Evolutionary conservation across 2,113 vertebrate genomes (phyloP), one percentile per base, ranked within the genome.

Genomic region (Stegastes partitus): DNA sequence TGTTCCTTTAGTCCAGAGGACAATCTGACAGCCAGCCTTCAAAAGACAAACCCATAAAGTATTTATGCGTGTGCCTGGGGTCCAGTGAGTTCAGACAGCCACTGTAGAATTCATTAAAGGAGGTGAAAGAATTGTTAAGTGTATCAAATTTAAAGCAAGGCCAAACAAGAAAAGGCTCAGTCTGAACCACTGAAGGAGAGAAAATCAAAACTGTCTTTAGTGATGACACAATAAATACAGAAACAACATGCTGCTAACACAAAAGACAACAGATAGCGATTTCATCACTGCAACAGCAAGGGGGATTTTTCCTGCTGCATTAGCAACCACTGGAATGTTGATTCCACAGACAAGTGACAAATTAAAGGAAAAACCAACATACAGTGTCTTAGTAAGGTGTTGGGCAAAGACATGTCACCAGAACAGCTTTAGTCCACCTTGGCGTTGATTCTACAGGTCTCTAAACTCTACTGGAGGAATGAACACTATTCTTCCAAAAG

Each of bases 21-120:
- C 92, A 93, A 91, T 93, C 87, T 93, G 91, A 94, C 87, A 92
- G 87, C 75, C 81, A 90, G 88, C 89, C 89, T 94, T 94, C 93
- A 94, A 92, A 93, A 93, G 91, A 93, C 89, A 92, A 88, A 88
- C 87, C 91, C 86, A 94, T 93, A 80, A 92, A 94, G 86, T 90
- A 93, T 94, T 93, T 88, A 94, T 93, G 81, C 79, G 37, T 81
- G 79, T 68, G 93, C 91, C 93, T 78, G 89, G 49, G 91, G 91
- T 93, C 87, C 90, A 87, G 85, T 77, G 74, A 89, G 90, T 86
- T 92, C 91, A 92, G 91, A 91, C 88, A 92, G 92, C 86, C 93
- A 90, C 93, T 91, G 91, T 92, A 92, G 91, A 93, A 93, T 93
- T 93, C 91, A 93, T 93, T 93, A 94, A 88, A 92, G 85, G 89